Percentiles rank a stretch among this genome's conserved stretches.
phyloP scores from a whole-genome alignment of 2,113 vertebrate species.

The Sinocyclocheilus anshuiensis region DNA sequence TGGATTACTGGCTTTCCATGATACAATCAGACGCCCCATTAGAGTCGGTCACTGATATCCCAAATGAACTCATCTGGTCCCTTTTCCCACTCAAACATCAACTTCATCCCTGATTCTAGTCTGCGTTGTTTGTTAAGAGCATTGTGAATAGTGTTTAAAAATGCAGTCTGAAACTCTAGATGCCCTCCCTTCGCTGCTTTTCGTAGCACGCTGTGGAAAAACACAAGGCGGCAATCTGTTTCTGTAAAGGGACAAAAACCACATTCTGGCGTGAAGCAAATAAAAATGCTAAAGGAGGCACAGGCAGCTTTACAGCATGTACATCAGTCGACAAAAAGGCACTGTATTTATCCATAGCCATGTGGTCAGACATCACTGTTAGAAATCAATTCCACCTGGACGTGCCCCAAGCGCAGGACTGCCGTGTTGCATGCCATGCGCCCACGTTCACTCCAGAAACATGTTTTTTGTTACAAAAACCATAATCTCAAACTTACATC shows the following conservation, averaged over 20 bases:
- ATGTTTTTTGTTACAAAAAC: background rate
- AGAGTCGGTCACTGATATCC: constrained; percentile 7
- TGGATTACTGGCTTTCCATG: constrained; percentile 35
- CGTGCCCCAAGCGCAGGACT: background rate
- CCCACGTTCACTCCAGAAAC: background rate
- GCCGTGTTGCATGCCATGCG: constrained; percentile 6
- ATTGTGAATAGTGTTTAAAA: background rate
- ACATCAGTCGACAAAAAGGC: constrained; percentile 39
- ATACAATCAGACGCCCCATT: constrained; percentile 3
- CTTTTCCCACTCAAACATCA: background rate
- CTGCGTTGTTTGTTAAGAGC: background rate
- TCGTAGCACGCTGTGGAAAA: background rate
- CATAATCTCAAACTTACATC: background rate
- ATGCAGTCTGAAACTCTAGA: background rate
- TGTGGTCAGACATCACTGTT: background rate
- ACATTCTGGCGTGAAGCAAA: constrained; percentile 10
- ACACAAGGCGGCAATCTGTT: background rate
- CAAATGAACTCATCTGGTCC: background rate
- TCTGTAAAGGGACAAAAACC: constrained; percentile 19
- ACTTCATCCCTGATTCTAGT: background rate
- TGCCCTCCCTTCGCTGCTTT: background rate
- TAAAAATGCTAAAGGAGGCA: constrained; percentile 21
- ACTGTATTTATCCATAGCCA: constrained; percentile 24
- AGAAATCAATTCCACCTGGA: constrained; percentile 22
- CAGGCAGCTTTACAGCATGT: constrained; percentile 22